Evolutionary conservation across 2,888 invertebrate species (phyloP).

Genomic region (Lochmaea crataegi): DNA sequence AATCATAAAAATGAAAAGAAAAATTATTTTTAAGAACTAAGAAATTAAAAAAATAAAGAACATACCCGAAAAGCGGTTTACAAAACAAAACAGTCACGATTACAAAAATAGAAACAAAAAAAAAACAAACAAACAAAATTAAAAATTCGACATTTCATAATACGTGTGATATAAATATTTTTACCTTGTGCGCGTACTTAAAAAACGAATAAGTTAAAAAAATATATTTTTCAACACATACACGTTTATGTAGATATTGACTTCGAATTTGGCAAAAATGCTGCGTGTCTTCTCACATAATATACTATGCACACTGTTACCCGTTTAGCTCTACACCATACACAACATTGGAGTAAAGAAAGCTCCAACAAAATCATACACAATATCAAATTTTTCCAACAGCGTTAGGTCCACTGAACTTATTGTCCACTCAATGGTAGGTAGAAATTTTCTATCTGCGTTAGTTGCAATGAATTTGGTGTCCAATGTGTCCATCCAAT

Average conservation of each 20-base stretch:
- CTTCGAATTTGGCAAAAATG: slow-evolving; percentile 75
- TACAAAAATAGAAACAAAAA: background rate
- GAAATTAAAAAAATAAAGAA: slow-evolving; percentile 28
- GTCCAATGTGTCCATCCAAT: too few relatives aligned
- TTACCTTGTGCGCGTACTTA: slow-evolving; percentile 58
- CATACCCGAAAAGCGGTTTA: slow-evolving; percentile 45
- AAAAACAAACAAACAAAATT: slow-evolving; percentile 42
- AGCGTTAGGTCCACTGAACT: too few relatives aligned
- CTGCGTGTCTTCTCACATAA: slow-evolving; percentile 54
- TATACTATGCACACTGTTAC: slow-evolving; percentile 2
- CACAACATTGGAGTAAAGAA: background rate
- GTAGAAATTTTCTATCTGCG: too few relatives aligned
- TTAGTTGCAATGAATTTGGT: too few relatives aligned
- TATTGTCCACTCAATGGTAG: too few relatives aligned
- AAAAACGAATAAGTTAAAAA: slow-evolving; percentile 60
- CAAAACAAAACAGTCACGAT: slow-evolving; percentile 41
- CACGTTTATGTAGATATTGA: slow-evolving; percentile 69
- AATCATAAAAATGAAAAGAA: slow-evolving; percentile 50
- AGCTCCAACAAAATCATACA: background rate
- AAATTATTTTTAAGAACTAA: slow-evolving; percentile 44
- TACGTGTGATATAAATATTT: slow-evolving; percentile 50
- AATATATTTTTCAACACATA: slow-evolving; percentile 69
- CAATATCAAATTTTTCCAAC: too few relatives aligned
- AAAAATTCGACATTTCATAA: slow-evolving; percentile 35
- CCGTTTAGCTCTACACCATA: slow-evolving; percentile 24